Conservation (phyloP, 2,113 vertebrate species). For the Procavia capensis region DNA sequence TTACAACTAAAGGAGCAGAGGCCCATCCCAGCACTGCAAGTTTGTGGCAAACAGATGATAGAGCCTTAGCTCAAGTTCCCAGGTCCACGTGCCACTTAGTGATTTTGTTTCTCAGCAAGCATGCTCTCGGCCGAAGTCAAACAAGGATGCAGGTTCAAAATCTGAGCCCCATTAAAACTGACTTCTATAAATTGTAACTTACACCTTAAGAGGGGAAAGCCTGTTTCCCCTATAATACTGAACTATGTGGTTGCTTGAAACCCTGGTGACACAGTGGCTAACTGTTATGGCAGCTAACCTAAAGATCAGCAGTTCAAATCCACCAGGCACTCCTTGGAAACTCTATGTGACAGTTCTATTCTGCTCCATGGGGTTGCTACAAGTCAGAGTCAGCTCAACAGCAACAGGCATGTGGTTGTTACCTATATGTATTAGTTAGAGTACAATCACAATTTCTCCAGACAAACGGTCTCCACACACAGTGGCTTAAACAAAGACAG, state of each 20-base stretch:
- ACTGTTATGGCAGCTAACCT: no score
- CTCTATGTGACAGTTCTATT: no score
- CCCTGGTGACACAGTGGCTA: no score
- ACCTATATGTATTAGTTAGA: background rate
- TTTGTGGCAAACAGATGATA: background rate
- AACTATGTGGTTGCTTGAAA: no score
- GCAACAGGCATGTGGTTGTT: no score
- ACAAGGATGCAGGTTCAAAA: background rate
- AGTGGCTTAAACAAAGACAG: background rate
- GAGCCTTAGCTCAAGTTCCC: background rate
- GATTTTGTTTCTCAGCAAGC: background rate
- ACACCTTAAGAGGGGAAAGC: background rate
- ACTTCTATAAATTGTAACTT: background rate
- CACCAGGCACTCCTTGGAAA: no score
- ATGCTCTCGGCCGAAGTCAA: background rate
- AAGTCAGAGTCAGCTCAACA: no score
- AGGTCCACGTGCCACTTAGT: background rate
- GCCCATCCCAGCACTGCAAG: background rate
- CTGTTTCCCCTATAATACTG: background rate
- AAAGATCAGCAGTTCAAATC: no score
- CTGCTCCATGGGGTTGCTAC: no score
- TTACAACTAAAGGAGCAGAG: background rate
- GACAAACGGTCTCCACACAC: background rate
- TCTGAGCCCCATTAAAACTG: conserved; percentile 8
- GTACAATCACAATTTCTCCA: background rate